Percentiles rank a stretch among this genome's conserved stretches.
Conservation (phyloP, 2,888 invertebrate species). For the Andrena minutula region DNA sequence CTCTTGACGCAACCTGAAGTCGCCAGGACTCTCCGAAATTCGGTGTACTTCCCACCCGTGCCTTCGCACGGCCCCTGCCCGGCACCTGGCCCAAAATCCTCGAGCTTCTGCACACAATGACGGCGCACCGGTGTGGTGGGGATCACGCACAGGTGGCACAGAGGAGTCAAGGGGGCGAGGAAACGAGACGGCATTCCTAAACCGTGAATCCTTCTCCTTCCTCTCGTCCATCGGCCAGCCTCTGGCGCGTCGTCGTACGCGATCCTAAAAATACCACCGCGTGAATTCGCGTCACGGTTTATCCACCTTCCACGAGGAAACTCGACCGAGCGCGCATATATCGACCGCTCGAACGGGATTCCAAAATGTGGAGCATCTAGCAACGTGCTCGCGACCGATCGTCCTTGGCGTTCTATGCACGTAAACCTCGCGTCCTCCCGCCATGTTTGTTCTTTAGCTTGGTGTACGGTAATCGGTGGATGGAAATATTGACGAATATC, state of each 20-base stretch:
- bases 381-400: constrained; percentile 52
- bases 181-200: constrained; percentile 77
- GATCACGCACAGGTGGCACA: constrained; percentile 54
- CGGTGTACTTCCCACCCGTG: not conserved
- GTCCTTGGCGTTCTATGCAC: constrained; percentile 18
- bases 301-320: constrained; percentile 59
- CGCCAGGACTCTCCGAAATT: not conserved
- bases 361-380: constrained; percentile 74
- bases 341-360: constrained; percentile 65
- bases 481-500: not conserved
- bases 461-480: not conserved
- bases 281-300: constrained; percentile 60
- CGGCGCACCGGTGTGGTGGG: constrained; percentile 26
- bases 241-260: constrained; percentile 22
- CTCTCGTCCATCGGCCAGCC: constrained; percentile 23
- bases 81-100: constrained; percentile 48
- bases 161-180: constrained; percentile 19
- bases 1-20: not conserved
- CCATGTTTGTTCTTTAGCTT: not conserved
- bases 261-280: constrained; percentile 72
- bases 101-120: constrained; percentile 50
- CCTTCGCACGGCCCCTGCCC: not conserved
- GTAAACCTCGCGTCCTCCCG: not conserved
- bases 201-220: constrained; percentile 70
- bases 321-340: constrained; percentile 39